phyloP scores from a whole-genome alignment of 2,888 invertebrate species.

The Pristionchus fissidentatus region DNA sequence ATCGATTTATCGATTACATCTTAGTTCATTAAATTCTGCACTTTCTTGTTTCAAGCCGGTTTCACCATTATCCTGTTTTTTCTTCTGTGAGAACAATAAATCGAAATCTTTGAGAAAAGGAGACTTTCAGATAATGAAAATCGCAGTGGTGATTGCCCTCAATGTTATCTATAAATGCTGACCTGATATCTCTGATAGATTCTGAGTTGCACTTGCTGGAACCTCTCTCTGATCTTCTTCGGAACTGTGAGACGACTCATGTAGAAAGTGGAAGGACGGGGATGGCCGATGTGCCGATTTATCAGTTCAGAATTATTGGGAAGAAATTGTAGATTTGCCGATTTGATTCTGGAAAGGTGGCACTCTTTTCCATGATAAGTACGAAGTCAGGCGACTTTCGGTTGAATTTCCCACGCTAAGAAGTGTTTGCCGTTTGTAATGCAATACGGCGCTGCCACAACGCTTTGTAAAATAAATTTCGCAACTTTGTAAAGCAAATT shows the following conservation, averaged over 20 bases:
- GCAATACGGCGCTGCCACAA: background rate
- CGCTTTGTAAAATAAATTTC: background rate
- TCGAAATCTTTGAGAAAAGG: too few relatives aligned
- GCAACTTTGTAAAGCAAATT: background rate
- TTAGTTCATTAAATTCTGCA: background rate
- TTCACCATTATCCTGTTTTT: too few relatives aligned
- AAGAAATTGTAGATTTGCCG: background rate
- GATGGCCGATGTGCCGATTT: background rate
- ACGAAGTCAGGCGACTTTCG: too few relatives aligned
- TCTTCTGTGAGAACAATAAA: too few relatives aligned
- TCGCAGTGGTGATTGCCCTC: too few relatives aligned
- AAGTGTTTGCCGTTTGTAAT: background rate
- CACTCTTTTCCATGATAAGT: background rate
- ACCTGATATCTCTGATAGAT: conserved; percentile 1
- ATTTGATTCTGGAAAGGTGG: background rate
- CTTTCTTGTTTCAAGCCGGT: background rate
- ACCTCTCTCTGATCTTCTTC: background rate
- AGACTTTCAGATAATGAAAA: too few relatives aligned
- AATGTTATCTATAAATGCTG: background rate
- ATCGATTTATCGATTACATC: background rate
- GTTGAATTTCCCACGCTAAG: background rate
- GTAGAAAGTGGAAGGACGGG: background rate
- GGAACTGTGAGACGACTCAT: background rate
- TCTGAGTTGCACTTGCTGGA: background rate
- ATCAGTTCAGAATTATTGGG: background rate